Conservation (phyloP, 2,888 invertebrate species). For the Amiota mariae region DNA sequence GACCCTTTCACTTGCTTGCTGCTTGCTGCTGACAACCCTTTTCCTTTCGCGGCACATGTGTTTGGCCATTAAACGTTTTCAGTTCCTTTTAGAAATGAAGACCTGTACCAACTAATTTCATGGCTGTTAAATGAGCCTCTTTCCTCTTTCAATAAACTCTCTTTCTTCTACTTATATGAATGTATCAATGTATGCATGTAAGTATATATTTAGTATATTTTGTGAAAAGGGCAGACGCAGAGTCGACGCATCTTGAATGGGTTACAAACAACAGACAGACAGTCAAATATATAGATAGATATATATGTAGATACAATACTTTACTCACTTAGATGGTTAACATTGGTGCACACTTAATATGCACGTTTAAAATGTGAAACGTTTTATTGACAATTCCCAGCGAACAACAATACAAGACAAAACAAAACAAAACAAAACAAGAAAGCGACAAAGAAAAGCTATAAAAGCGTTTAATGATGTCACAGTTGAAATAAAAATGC, state of each 20-base stretch:
- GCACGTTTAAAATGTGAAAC: conserved; percentile 30
- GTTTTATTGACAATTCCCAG: conserved; percentile 30
- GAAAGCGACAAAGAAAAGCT: conserved; percentile 63
- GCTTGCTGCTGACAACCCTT: conserved; percentile 50
- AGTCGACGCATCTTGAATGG: conserved; percentile 43
- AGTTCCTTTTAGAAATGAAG: conserved; percentile 22
- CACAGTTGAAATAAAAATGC: conserved; percentile 67
- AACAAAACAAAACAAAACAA: conserved; percentile 53
- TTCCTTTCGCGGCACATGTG: conserved; percentile 42
- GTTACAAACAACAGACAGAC: conserved; percentile 51
- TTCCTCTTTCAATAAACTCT: not conserved
- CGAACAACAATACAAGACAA: conserved; percentile 39
- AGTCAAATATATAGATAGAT: conserved; percentile 26
- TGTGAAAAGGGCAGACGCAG: conserved; percentile 4
- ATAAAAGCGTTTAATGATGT: conserved; percentile 67
- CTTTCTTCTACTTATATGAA: not conserved
- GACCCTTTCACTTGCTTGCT: conserved; percentile 9
- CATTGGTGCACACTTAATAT: conserved; percentile 30
- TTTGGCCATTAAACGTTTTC: conserved; percentile 21
- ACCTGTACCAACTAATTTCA: conserved; percentile 58
- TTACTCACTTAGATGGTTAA: not conserved
- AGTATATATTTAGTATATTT: not conserved
- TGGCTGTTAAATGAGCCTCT: conserved; percentile 55
- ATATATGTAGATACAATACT: no score
- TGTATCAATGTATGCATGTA: no score